phyloP scores from a whole-genome alignment of 23 tunicate species.

The Trididemnum clinides region DNA sequence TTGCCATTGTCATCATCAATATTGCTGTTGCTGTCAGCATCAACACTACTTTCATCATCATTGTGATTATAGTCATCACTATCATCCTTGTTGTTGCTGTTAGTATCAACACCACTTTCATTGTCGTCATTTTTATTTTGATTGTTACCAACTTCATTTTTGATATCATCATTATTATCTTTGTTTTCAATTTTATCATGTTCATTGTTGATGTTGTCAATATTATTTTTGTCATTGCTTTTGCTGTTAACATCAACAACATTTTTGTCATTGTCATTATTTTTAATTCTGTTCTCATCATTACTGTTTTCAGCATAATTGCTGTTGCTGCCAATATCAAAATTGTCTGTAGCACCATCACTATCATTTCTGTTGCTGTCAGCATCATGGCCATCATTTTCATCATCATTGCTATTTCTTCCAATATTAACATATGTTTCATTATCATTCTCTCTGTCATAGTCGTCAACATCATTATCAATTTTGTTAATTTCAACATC shows the following conservation, averaged over 20 bases:
- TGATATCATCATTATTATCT: neutral
- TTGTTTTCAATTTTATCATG: neutral
- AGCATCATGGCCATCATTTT: neutral
- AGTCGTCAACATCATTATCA: neutral
- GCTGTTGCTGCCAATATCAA: neutral
- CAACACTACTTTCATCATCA: slow-evolving; percentile 14
- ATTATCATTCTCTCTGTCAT: slow-evolving; percentile 27
- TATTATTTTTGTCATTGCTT: neutral
- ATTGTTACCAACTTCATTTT: neutral
- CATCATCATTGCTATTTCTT: slow-evolving; percentile 18
- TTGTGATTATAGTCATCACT: neutral
- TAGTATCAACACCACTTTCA: slow-evolving; percentile 2
- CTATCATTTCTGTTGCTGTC: neutral
- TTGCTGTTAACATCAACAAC: neutral
- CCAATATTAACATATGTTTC: neutral
- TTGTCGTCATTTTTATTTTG: neutral
- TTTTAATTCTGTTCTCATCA: neutral
- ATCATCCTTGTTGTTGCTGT: neutral
- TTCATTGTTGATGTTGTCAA: neutral
- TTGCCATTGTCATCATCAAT: slow-evolving; percentile 13
- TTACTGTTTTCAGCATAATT: slow-evolving; percentile 2
- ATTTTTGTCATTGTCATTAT: neutral
- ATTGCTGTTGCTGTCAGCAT: neutral
- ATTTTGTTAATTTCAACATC: neutral
- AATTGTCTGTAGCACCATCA: neutral